Evolutionary conservation across 1,140 invertebrate species (phyloP), one percentile per base, ranked within the genome.

Genomic region (Drosophila sucinea): DNA sequence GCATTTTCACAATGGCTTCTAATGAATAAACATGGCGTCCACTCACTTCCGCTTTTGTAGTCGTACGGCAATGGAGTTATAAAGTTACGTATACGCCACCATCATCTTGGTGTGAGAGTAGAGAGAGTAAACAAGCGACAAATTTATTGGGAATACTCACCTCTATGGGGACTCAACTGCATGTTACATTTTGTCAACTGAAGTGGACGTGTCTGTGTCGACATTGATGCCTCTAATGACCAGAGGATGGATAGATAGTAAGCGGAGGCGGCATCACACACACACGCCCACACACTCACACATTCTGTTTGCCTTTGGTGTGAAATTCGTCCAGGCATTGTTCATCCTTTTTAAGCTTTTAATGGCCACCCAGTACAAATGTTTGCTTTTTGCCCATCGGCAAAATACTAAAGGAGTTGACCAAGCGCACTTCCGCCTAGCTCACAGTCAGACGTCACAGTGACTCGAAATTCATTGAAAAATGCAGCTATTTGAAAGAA

Each of bases 21-120:
- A 89, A 89, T 89, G 84, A 89, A 89, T 89, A 89, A 80, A 81
- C 85, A 89, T 84, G 84, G 77, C 74, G 84, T 70, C 73, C 67
- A 47, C 62, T 61, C 68, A 86, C 81, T 86, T 84, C 82, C 81
- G 80, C 70, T 77, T 54, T 41, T 38, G 35, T 38, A 7, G 6
- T 35, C 11, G 35, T 38, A 7, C 17, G 17, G 17, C 38, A 62
- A 72, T 76, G 27, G 65, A 76, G 64, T 58, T 72, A 77, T 61
- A 65, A 73, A 51, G 80, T 89, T 81, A 81, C 85, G 73, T 89
- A 81, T 89, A 89, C 84, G 80, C 60, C 84, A 67, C 67, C 77
- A 44, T 27, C 41, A 71, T 27, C 67, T 40, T 67, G 17, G 44
- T 55, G 66, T 40, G 67, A 72, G 68, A 55, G 78, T 81, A n/a